Evolutionary conservation across 2,888 invertebrate genomes (phyloP).

Genomic region (Matsumyia berberina): DNA sequence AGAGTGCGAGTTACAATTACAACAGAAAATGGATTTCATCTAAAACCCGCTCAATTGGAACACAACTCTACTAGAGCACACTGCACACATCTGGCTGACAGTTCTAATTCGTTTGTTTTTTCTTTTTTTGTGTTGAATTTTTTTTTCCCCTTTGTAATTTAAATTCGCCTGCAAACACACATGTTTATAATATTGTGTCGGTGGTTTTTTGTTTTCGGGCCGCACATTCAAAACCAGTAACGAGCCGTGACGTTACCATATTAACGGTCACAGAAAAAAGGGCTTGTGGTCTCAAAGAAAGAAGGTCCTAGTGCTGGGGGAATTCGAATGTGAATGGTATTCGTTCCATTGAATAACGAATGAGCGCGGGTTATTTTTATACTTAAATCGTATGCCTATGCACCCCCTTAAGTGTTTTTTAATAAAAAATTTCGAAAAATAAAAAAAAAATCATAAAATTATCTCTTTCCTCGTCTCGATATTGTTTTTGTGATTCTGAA

Average conservation of each 20-base stretch:
- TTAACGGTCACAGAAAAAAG: constrained; percentile 61
- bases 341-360: constrained; percentile 53
- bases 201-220: constrained; percentile 17
- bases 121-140: constrained; percentile 19
- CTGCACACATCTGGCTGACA: constrained; percentile 71
- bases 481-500: constrained; percentile 1
- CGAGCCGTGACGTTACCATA: constrained; percentile 66
- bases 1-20: constrained; percentile 35
- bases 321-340: constrained; percentile 36
- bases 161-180: constrained; percentile 50
- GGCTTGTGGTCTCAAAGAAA: constrained; percentile 35
- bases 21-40: not conserved
- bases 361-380: constrained; percentile 39
- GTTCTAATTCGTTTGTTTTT: constrained; percentile 47
- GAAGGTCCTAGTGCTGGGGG: constrained; percentile 30
- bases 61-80: constrained; percentile 30
- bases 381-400: constrained; percentile 8
- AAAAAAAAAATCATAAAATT: constrained; percentile 40
- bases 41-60: constrained; percentile 59
- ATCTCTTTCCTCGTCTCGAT: too few relatives aligned
- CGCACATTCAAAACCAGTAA: constrained; percentile 57
- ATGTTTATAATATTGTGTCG: constrained; percentile 60
- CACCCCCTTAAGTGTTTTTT: constrained; percentile 4
- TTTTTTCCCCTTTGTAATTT: constrained; percentile 25
- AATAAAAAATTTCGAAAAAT: too few relatives aligned